Conservation (phyloP, 1,140 invertebrate species). For the Pogonognathellus flavescens region DNA sequence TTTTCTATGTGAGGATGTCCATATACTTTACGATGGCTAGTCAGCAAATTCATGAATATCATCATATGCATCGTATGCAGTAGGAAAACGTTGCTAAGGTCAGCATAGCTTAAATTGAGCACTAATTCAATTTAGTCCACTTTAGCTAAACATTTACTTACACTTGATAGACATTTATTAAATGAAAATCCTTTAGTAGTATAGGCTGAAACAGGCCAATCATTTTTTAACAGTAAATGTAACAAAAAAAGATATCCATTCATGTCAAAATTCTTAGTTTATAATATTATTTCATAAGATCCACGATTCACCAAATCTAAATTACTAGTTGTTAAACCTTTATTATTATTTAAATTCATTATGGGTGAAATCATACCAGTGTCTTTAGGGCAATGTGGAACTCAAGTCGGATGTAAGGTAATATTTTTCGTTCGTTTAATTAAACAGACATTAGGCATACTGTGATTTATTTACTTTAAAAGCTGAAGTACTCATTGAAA, state of each 20-base stretch:
- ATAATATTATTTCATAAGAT: background rate
- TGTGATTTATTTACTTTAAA: background rate
- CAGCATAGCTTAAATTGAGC: too few relatives aligned
- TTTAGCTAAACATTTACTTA: too few relatives aligned
- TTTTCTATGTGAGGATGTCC: too few relatives aligned
- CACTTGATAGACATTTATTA: too few relatives aligned
- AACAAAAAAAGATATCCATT: background rate
- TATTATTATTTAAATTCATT: background rate
- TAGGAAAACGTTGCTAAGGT: too few relatives aligned
- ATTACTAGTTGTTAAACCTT: background rate
- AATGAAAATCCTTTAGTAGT: too few relatives aligned
- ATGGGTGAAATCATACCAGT: constrained; percentile 33
- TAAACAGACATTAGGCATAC: background rate
- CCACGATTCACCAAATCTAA: background rate
- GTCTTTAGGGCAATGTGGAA: constrained; percentile 32
- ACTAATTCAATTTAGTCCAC: too few relatives aligned
- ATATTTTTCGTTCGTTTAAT: background rate
- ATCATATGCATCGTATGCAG: too few relatives aligned
- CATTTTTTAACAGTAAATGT: background rate
- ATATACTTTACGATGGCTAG: too few relatives aligned
- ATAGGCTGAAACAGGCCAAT: too few relatives aligned
- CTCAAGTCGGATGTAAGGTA: constrained; percentile 19
- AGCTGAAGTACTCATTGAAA: too few relatives aligned
- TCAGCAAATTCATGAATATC: too few relatives aligned
- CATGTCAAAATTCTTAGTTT: background rate